Evolutionary conservation across 1,140 invertebrate genomes (phyloP).

Genomic region (Papilio dardanus): DNA sequence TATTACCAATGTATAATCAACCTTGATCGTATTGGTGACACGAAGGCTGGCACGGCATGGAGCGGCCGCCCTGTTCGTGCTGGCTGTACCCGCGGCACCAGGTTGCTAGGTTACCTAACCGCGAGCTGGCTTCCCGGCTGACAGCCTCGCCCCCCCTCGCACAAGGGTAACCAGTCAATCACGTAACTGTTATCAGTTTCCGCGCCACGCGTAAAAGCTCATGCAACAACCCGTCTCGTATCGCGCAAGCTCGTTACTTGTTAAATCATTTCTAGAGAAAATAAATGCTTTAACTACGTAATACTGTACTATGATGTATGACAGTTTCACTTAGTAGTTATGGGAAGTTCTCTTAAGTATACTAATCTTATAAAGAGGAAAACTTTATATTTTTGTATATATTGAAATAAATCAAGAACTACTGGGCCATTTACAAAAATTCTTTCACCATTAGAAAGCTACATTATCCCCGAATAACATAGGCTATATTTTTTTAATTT

Average conservation of each 20-base stretch:
- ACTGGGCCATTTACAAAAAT: too few relatives aligned
- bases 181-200: constrained; percentile 22
- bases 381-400: too few relatives aligned
- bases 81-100: background rate
- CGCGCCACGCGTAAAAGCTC: background rate
- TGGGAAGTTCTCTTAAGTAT: too few relatives aligned
- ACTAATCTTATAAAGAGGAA: too few relatives aligned
- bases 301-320: background rate
- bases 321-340: background rate
- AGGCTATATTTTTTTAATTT: too few relatives aligned
- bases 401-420: too few relatives aligned
- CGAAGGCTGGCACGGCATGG: background rate
- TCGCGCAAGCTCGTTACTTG: background rate
- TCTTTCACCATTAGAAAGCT: too few relatives aligned
- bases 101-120: constrained; percentile 25
- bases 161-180: background rate
- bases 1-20: background rate
- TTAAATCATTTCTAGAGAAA: background rate
- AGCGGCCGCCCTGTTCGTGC: background rate
- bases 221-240: background rate
- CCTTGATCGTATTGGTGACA: background rate
- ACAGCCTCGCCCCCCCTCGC: background rate
- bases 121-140: constrained; percentile 10
- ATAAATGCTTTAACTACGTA: background rate
- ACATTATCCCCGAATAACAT: too few relatives aligned